Conservation (phyloP, 2,888 invertebrate species). For the Anoplius nigerrimus region DNA sequence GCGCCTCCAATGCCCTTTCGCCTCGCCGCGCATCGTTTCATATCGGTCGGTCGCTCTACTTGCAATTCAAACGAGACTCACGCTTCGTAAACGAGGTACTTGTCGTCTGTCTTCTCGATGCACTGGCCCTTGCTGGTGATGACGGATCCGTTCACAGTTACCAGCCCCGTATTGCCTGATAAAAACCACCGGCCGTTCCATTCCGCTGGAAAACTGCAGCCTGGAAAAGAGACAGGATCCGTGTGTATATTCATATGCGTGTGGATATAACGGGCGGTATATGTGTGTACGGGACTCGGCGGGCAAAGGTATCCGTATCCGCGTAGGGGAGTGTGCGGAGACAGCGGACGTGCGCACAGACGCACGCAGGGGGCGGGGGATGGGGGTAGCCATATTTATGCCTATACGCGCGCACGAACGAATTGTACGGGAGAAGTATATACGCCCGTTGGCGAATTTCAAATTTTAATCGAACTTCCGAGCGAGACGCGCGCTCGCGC, state of each 20-base stretch:
- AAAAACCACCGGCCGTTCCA: conserved; percentile 76
- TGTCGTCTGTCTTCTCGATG: conserved; percentile 73
- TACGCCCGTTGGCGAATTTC: conserved; percentile 5
- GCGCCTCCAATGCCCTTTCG: background rate
- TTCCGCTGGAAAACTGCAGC: conserved; percentile 71
- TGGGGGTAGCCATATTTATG: background rate
- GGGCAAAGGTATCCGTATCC: background rate
- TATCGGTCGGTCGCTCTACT: conserved; percentile 26
- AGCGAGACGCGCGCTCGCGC: background rate
- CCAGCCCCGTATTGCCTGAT: conserved; percentile 71
- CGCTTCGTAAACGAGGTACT: conserved; percentile 73
- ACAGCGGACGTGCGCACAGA: background rate
- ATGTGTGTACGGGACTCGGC: background rate
- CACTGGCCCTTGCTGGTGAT: conserved; percentile 75
- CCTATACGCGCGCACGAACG: background rate
- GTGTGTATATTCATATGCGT: background rate
- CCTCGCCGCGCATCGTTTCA: conserved; percentile 40
- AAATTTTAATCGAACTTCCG: conserved; percentile 12
- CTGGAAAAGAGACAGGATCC: conserved; percentile 52
- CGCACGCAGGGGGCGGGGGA: background rate
- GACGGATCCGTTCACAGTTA: conserved; percentile 71
- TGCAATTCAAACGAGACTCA: conserved; percentile 56
- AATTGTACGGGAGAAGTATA: background rate
- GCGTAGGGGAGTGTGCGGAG: too few relatives aligned
- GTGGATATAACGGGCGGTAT: background rate